Evolutionary conservation across 2,797 vertebrate genomes (phyloP), one percentile per base, ranked within the genome.

Genomic region (Anguilla marmorata): DNA sequence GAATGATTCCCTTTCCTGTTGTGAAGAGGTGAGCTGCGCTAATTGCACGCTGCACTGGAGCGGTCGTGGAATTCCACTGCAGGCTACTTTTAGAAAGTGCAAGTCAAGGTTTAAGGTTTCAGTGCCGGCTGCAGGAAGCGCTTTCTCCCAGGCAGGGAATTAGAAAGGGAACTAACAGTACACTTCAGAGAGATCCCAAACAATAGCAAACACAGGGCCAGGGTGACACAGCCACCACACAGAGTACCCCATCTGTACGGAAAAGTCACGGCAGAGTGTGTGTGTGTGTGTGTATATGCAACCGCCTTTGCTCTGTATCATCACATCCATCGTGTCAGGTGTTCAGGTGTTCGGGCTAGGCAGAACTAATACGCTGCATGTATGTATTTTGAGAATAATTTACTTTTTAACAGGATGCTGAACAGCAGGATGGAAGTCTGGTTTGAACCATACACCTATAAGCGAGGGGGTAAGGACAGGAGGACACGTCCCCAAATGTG

Each of bases 21-120:
- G 9, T 45, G 76, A 80, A 41, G 19, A 11, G 16, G 33, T 41
- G 41, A 48, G 21, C 41, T 94, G 94, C 94, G 93, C 91, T 85
- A 91, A 93, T 95, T 93, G 95, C 95, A 95, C 92, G 93, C 89
- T 63, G 89, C 89, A 92, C 2, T 94, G 91, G 33, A 33, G 88
- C 85, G 9, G 50, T 9, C 5, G 5, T 50, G 50, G 50, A 93
- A 92, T 90, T 91, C 93, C 48, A 69, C 90, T 91, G 89, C 90
- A 91, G 92, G 93, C 95, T 96, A 96, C 95, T 96, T 97, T 96
- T 96, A 96, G 96, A 96, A 96, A 96, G 93, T 95, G 95, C 95
- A 96, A 94, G 94, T 95, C 94, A 93, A 95, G 94, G 95, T 95
- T 94, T 96, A 93, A 93, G 89, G 94, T 96, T 95, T 96, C 95